Conservation (phyloP, 2,113 vertebrate species). For the Lathamus discolor region DNA sequence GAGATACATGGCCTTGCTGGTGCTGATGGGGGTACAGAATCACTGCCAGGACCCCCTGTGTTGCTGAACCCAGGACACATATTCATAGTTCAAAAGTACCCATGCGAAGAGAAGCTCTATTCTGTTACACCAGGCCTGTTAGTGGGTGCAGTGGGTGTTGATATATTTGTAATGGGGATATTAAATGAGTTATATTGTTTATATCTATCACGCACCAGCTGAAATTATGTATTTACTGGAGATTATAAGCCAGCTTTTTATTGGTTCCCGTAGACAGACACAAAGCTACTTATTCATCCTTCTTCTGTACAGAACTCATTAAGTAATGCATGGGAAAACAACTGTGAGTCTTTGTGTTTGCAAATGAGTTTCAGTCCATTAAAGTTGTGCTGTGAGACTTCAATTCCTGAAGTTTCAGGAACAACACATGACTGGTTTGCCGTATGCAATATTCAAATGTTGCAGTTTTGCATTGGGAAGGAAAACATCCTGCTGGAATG, state of each 20-base stretch:
- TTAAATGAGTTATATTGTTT: neutral
- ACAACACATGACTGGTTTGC: neutral
- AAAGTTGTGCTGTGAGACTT: neutral
- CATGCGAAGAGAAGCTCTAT: neutral
- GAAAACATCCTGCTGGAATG: neutral
- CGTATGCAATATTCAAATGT: neutral
- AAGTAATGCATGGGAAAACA: neutral
- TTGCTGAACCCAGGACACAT: neutral
- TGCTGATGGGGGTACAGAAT: neutral
- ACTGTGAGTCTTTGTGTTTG: neutral
- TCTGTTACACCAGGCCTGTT: neutral
- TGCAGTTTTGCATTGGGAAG: neutral
- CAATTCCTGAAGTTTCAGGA: neutral
- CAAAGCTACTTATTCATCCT: neutral
- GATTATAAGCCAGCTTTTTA: neutral
- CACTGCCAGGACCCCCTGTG: neutral
- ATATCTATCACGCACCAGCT: neutral
- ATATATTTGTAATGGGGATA: neutral
- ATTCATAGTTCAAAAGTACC: neutral
- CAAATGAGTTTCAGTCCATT: slow-evolving; percentile 14
- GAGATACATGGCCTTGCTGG: neutral
- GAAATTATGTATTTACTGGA: neutral
- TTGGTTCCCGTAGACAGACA: neutral
- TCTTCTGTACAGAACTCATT: neutral
- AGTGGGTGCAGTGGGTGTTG: neutral